A percentile compares a stretch with the other conserved stretches of the same genome.
Evolutionary conservation across 2,113 vertebrate genomes (phyloP).

Genomic region (Anser brachyrhynchus): DNA sequence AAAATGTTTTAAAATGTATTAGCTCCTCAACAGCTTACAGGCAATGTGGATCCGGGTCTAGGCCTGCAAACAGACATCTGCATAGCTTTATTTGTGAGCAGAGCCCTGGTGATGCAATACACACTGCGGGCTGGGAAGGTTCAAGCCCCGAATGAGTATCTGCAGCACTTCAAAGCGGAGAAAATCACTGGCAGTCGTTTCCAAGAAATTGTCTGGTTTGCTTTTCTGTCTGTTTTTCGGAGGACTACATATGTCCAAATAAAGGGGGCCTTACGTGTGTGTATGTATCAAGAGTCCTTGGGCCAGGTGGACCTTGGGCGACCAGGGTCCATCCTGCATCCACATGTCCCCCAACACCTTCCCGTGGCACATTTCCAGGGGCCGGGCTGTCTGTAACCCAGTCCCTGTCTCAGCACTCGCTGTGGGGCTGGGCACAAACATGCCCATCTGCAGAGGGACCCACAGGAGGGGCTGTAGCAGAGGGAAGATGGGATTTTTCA

Average conservation of each 20-base stretch:
- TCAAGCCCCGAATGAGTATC: background rate
- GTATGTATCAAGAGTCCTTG: background rate
- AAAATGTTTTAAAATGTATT: background rate
- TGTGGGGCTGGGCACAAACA: background rate
- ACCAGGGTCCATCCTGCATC: background rate
- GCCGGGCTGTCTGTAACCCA: background rate
- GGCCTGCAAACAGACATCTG: background rate
- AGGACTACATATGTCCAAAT: background rate
- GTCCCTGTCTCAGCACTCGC: background rate
- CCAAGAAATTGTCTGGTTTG: background rate
- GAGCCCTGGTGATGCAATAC: background rate
- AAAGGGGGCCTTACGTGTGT: background rate
- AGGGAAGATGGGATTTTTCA: background rate
- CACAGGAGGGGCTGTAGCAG: background rate
- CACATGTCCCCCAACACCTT: rapidly evolving
- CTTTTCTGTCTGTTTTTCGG: background rate
- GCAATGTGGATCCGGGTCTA: background rate
- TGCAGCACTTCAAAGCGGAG: background rate
- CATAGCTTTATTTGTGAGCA: background rate
- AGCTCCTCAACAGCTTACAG: background rate
- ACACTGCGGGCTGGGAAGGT: rapidly evolving
- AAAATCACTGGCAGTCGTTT: background rate
- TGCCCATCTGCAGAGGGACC: background rate
- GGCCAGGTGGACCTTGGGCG: background rate
- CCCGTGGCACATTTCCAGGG: rapidly evolving